Conservation (phyloP, 2,888 invertebrate genomes). For the Lamellibrachia columna region DNA sequence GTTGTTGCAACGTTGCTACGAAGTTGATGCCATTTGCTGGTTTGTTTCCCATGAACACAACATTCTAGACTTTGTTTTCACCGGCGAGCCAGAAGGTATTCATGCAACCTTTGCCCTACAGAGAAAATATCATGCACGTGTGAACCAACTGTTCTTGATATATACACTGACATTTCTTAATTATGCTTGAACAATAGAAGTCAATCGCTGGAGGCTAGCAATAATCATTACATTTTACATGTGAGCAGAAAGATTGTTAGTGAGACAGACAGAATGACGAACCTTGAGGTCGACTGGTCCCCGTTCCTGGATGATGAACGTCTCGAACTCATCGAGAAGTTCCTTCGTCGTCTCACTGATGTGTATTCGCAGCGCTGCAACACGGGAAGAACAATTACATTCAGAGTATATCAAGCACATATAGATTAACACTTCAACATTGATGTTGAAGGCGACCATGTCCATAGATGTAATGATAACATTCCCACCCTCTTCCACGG, state of each 20-base stretch:
- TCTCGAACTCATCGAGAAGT: slow-evolving; percentile 83
- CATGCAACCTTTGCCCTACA: not conserved
- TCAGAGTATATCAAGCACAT: not conserved
- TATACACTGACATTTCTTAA: not conserved
- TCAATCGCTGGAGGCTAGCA: too few relatives aligned
- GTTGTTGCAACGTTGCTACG: not conserved
- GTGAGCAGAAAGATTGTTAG: not conserved
- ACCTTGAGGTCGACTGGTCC: slow-evolving; percentile 94
- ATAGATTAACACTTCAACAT: too few relatives aligned
- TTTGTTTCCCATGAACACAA: not conserved
- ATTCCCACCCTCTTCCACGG: too few relatives aligned
- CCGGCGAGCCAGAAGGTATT: not conserved
- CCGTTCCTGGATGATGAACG: slow-evolving; percentile 83
- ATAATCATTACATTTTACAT: too few relatives aligned
- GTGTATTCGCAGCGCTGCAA: slow-evolving; percentile 63
- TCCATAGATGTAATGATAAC: too few relatives aligned
- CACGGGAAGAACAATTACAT: not conserved
- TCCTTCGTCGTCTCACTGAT: slow-evolving; percentile 87
- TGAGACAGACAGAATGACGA: not conserved
- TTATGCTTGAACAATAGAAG: not conserved
- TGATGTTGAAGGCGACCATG: too few relatives aligned
- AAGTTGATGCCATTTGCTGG: not conserved
- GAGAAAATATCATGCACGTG: not conserved
- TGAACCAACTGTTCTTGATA: not conserved
- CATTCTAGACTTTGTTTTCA: not conserved